Evolutionary conservation across 53 echinoderm and acorn worm genomes (phyloP), one percentile per base, ranked within the genome.

Genomic region (Astropecten irregularis): DNA sequence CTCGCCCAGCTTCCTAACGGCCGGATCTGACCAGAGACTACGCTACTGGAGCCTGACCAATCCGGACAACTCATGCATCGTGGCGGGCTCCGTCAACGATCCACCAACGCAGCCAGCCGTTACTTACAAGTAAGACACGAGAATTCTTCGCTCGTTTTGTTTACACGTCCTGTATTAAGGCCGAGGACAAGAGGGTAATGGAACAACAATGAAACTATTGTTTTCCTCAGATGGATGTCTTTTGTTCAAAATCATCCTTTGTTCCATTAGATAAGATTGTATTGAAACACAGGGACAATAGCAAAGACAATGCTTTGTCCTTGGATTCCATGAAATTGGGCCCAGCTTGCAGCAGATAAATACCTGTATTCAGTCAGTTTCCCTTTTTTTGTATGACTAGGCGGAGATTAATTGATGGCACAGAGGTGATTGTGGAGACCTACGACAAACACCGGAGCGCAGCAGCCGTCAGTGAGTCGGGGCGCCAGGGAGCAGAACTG

Each of bases 361-460:
- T n/a, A n/a, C n/a, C n/a, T n/a, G n/a, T n/a, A n/a, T n/a, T n/a
- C n/a, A n/a, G n/a, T n/a, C n/a, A n/a, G n/a, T n/a, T n/a, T n/a
- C n/a, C n/a, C n/a, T n/a, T n/a, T 7, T 15, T 37, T 36, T 34
- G n/a, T 46, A 25, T 8, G 9, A 4, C 27, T 69, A 97, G 97
- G 30, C 94, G 90, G 28, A 84, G 92, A 10, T 82, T 99, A 2
- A 94, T 99, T 16, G 99, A 99, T 28, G 99, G 99, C 37, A 94
- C 94, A n/a, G 94, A 99, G 44, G 94, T 99, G 59, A 92, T 99
- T n/a, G 88, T 94, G 2, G 99, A 99, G 50, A 94, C 90, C 0
- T 91, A 92, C 33, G 90, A 89, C 57, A 91, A 92, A 52, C 88
- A 91, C 33, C 85, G 92, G 35, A 84, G 90, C 29, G 48, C 54